Evolutionary conservation across 2,113 vertebrate species (phyloP).

Genomic region (Trachemys scripta): DNA sequence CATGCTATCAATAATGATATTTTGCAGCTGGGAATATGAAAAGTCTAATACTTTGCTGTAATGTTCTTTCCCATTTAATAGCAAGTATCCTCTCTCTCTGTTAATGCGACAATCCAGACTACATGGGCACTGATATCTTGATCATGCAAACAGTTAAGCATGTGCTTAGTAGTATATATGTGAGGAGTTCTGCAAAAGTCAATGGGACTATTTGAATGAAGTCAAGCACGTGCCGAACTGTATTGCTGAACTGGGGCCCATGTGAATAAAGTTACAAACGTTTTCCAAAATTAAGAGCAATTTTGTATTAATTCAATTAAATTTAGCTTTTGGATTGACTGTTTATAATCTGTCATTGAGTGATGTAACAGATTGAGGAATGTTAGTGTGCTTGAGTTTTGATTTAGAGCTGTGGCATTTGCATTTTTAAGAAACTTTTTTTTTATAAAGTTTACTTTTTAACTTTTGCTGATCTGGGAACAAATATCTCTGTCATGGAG

Average conservation of each 20-base stretch:
- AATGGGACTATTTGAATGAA: neutral
- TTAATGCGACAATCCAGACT: conserved; percentile 1
- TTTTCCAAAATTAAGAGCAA: neutral
- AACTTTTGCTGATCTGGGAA: neutral
- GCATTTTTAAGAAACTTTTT: neutral
- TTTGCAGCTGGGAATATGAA: neutral
- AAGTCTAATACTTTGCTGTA: conserved; percentile 4
- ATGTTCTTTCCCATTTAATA: neutral
- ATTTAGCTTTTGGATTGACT: conserved; percentile 30
- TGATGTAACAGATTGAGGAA: neutral
- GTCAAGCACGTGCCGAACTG: neutral
- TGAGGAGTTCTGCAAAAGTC: neutral
- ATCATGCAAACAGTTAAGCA: neutral
- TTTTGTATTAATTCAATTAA: conserved; percentile 21
- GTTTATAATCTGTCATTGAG: conserved; percentile 2
- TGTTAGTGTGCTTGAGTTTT: conserved; percentile 15
- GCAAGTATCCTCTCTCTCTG: neutral
- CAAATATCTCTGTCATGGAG: neutral
- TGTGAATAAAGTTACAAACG: conserved; percentile 2
- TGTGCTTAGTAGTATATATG: neutral
- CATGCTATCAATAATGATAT: neutral
- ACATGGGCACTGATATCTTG: neutral
- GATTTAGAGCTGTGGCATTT: neutral
- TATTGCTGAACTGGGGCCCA: conserved; percentile 4
- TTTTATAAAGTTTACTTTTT: neutral